Base-by-base conservation (phyloP, 2,888 invertebrate genomes). In the Spisula solida region DNA sequence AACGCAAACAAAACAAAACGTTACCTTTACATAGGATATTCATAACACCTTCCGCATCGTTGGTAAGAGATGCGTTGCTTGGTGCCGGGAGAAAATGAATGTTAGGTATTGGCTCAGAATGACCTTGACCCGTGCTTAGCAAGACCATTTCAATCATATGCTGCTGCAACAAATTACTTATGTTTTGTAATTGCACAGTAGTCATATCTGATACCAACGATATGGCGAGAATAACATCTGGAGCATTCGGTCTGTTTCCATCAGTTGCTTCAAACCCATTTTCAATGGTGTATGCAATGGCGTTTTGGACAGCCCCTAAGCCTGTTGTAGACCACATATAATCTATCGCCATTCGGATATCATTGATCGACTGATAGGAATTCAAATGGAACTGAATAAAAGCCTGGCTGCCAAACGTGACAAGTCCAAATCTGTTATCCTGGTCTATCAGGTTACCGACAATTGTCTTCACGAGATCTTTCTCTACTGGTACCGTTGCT, bases 281-380 rank as follows among this genome's bases (percentile, higher is more conserved):
- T 25, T 78, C 51, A 51, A 84, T 31, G 6, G 51, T 47, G 41
- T 84, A 75, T 25, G 31, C 8, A 25, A 84, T 84, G n/a, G 84
- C 84, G n/a, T 51, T 25, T 78, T 51, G 78, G 25, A 75, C 16
- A 25, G 4, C 16, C 12, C 78, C 51, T n/a, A 47, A 1, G 2
- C 84, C 84, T 20, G 84, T 84, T 18, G 75, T 20, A 10, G 29
- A 47, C 84, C 84, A 84, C 51, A 84, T 51, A n/a, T 78, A 84
- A 31, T 84, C 31, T 12, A 84, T 78, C 18, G 84, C 70, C 78
- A 75, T 47, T 1, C 6, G 2, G 14, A 84, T 78, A n/a, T 84
- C 78, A 29, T 70, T 20, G 14, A 78, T 18, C 10, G 70, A 75
- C 12, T 47, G 16, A 34, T 84, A 84, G 6, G 78, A 25, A 51